Evolutionary conservation across 2,797 vertebrate species (phyloP), one percentile per base, ranked within the genome.

Genomic region (Chelonia mydas): DNA sequence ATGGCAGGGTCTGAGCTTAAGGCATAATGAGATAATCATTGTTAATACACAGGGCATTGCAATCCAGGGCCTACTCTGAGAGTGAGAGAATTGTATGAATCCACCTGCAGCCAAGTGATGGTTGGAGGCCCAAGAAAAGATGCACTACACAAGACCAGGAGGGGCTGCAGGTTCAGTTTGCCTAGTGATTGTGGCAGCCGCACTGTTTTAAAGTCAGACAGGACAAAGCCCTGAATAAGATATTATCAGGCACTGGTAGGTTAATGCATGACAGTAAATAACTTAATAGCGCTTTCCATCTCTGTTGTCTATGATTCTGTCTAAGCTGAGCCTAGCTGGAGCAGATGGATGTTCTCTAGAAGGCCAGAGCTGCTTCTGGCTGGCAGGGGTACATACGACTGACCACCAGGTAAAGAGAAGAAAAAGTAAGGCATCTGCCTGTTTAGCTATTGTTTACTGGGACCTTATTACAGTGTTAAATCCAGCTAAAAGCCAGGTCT

Each of bases 401-500:
- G 59, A 53, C 74, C 92, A 91, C 51, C 31, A 95, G 89, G 87
- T 90, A 94, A 91, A 96, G 93, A 94, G 5, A n/a, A 16, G 41
- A 80, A 57, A 54, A n/a, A 77, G 76, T 85, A 11, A 95, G 89
- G 91, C 93, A 97, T 94, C 94, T 97, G 96, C 84, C 96, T 94
- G 92, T 96, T 94, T 96, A 95, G 94, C 94, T 96, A 89, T 95
- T 97, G 95, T 88, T 84, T 91, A 97, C 85, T 96, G 90, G 86
- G 95, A 92, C 94, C 91, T 94, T 95, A 97, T 96, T 96, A 96
- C 91, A 76, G 87, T 65, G 92, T 94, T 94, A 97, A 97, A 97
- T 96, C 96, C 96, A 93, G 87, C 97, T 96, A 94, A 97, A 97
- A 96, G 96, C 95, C 94, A 96, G 96, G 96, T 96, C 97, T 97